Percentiles rank a stretch among this genome's conserved stretches.
phyloP scores from a whole-genome alignment of 2,888 invertebrate genomes.

The Julus scandinavius region DNA sequence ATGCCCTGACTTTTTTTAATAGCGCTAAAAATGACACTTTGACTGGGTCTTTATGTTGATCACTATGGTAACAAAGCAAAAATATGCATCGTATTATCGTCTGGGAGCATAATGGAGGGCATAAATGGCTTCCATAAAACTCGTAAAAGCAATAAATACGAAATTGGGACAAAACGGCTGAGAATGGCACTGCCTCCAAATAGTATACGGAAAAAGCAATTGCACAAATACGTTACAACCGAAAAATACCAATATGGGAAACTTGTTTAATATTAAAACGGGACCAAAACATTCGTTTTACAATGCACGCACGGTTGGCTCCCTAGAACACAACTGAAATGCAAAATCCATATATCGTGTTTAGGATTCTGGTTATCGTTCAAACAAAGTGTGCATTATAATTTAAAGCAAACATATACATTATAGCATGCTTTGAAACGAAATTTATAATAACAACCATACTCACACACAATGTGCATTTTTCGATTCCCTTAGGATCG shows the following conservation, averaged over 20 bases:
- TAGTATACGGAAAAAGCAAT: neutral
- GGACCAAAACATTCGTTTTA: neutral
- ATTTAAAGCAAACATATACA: no score
- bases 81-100: conserved; percentile 35
- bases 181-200: neutral
- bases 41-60: neutral
- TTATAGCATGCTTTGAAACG: no score
- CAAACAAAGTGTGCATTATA: no score
- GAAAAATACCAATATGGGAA: neutral
- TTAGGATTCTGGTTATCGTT: neutral
- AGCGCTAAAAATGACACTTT: neutral
- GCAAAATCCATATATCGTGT: neutral
- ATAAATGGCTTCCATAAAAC: conserved; percentile 6
- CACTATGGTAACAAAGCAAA: conserved; percentile 26
- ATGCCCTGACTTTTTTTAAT: neutral
- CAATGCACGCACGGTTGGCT: neutral
- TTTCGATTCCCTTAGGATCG: no score
- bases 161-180: conserved; percentile 37
- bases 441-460: no score
- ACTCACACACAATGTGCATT: no score
- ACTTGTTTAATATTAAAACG: conserved; percentile 14
- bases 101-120: neutral
- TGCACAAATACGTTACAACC: neutral
- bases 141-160: conserved; percentile 18
- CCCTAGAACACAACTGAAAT: neutral